Base-by-base conservation (phyloP, 2,888 invertebrate genomes). In the Drosophila mercatorum region DNA sequence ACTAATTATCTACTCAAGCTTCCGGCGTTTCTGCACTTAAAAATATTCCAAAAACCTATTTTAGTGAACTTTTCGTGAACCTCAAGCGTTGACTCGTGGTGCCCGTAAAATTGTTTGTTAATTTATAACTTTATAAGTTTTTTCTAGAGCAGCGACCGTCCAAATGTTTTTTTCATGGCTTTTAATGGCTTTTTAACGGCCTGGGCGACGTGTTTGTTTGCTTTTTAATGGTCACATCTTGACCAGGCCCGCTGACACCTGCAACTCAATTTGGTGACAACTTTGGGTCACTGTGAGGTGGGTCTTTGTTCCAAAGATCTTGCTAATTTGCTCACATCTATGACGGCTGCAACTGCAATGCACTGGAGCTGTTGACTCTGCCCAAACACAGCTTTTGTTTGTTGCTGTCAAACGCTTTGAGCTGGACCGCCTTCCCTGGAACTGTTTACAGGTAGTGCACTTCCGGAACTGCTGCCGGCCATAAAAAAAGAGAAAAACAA, bases 191-290 rank as follows among this genome's bases (percentile, higher is more conserved):
- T 38, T 76, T 86, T 86, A 81, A 88, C 75, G 75, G 78, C 78
- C 66, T 62, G 66, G 64, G 68, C 78, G 66, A 63, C 66, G 77
- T 63, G 57, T 57, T 76, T 70, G 36, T 75, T 78, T 84, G 14
- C 1, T 53, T 55, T 55, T 88, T 78, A 86, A 44, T 83, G 80
- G 59, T 61, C 67, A 55, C 74, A 77, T 72, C 87, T 81, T 81
- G 81, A 86, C 87, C 87, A 88, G 66, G 61, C 69, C 60, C 43
- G 69, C 64, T 89, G 84, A 89, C 84, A 89, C 84, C 87, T 87
- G 84, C 76, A 89, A 68, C 89, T 89, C 72, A 58, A 70, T 79
- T 81, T 69, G 74, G 69, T 58, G 81, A 72, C 81, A 71, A 74
- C 67, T 43, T 12, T 38, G 51, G 26, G 58, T 28, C 34, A 61